Conservation (phyloP, 2,888 invertebrate species). For the Orthonychiurus folsomi region DNA sequence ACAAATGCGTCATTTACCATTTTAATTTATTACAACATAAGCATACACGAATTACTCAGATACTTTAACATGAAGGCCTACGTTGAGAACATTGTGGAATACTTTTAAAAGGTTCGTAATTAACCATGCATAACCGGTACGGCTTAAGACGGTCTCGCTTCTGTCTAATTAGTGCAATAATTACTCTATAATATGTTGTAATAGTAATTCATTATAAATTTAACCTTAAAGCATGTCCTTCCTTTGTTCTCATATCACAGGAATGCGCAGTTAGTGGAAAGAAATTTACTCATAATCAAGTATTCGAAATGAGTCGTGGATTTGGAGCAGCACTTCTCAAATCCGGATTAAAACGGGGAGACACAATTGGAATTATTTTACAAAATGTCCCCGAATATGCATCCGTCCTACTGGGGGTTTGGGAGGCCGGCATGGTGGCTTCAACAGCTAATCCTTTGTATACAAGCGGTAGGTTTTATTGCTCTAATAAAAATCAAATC, state of each 20-base stretch:
- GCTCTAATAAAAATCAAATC: too few species aligned
- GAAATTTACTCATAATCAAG: slow-evolving; percentile 28
- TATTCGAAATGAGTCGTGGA: slow-evolving; percentile 29
- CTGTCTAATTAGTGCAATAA: slow-evolving; percentile 1
- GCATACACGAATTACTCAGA: too few species aligned
- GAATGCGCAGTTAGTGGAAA: slow-evolving; percentile 31
- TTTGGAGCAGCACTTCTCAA: slow-evolving; percentile 36
- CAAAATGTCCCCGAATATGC: slow-evolving; percentile 41
- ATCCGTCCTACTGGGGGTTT: slow-evolving; percentile 31
- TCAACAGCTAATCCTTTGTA: slow-evolving; percentile 41
- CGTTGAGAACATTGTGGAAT: too few species aligned
- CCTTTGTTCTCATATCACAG: slow-evolving; percentile 12
- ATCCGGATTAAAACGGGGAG: slow-evolving; percentile 27
- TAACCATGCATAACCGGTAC: too few species aligned
- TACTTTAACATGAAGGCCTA: too few species aligned
- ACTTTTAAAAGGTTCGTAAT: too few species aligned
- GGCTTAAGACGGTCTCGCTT: too few species aligned
- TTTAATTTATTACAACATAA: too few species aligned
- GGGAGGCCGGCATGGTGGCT: slow-evolving; percentile 26
- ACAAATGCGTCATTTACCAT: too few species aligned
- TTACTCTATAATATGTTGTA: neutral
- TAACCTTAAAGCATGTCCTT: neutral
- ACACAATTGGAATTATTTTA: slow-evolving; percentile 38
- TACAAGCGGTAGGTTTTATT: slow-evolving; percentile 26
- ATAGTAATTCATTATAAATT: too few species aligned